Conservation (phyloP, 2,113 vertebrate genomes). For the Hiodon tergisus region DNA sequence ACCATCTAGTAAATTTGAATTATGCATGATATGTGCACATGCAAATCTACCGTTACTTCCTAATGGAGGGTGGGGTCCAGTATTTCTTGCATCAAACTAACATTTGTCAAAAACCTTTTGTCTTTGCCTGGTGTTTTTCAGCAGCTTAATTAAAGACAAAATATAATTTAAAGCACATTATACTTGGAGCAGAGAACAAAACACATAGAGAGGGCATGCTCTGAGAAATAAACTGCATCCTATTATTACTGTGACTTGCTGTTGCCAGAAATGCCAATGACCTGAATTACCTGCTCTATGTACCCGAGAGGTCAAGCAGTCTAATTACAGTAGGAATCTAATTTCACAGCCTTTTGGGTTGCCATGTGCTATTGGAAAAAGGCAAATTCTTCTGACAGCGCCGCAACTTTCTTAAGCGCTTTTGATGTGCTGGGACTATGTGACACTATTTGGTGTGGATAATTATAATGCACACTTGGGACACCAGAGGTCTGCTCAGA, state of each 20-base stretch:
- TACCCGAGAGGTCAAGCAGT: neutral
- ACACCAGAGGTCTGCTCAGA: conserved; percentile 56
- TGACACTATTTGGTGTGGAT: conserved; percentile 60
- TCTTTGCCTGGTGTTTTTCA: neutral
- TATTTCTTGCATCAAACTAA: neutral
- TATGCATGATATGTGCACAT: conserved; percentile 47
- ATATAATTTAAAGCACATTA: neutral
- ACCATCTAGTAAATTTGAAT: conserved; percentile 59
- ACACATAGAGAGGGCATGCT: too few species aligned
- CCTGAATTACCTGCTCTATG: neutral
- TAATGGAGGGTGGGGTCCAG: neutral
- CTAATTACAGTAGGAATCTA: conserved; percentile 19
- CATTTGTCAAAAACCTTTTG: neutral
- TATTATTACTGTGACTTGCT: neutral
- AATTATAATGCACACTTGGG: conserved; percentile 63
- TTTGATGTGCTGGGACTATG: conserved; percentile 56
- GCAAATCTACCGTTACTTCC: conserved; percentile 34
- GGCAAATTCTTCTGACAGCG: conserved; percentile 52
- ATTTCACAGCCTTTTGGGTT: conserved; percentile 30
- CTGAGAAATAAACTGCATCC: too few species aligned
- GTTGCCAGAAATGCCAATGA: neutral
- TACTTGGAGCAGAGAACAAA: too few species aligned
- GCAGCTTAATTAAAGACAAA: neutral
- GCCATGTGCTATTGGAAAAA: conserved; percentile 29
- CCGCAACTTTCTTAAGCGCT: conserved; percentile 54